Evolutionary conservation across 2,888 invertebrate species (phyloP).

Genomic region (Merodon equestris): DNA sequence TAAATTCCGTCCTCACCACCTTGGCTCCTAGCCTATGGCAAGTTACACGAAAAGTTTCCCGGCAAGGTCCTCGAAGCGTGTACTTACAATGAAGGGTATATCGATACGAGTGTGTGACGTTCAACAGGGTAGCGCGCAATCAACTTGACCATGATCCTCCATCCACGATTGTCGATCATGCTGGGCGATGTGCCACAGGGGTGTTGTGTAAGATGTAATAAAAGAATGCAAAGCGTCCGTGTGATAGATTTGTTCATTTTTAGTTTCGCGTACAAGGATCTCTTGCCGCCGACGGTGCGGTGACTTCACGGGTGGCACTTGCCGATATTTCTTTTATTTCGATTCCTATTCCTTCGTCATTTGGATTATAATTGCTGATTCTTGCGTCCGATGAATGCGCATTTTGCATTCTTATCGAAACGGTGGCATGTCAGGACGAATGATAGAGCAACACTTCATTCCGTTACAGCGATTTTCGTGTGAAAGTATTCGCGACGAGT

Average conservation of each 20-base stretch:
- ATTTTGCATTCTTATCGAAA: slow-evolving; percentile 44
- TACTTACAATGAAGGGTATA: slow-evolving; percentile 17
- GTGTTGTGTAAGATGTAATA: slow-evolving; percentile 31
- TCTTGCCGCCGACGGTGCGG: slow-evolving; percentile 29
- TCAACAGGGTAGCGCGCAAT: slow-evolving; percentile 52
- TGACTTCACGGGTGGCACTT: slow-evolving; percentile 65
- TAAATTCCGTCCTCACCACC: slow-evolving; percentile 2
- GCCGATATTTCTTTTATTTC: slow-evolving; percentile 17
- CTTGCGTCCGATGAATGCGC: slow-evolving; percentile 42
- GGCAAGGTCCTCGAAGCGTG: slow-evolving; percentile 13
- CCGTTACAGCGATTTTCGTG: slow-evolving; percentile 67
- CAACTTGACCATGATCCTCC: slow-evolving; percentile 55
- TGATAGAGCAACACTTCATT: slow-evolving; percentile 52
- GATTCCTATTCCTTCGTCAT: slow-evolving; percentile 15
- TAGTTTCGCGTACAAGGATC: slow-evolving; percentile 29
- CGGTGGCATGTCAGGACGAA: slow-evolving; percentile 25
- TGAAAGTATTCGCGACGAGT: slow-evolving; percentile 61
- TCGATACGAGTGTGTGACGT: slow-evolving; percentile 15
- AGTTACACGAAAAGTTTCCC: slow-evolving; percentile 1
- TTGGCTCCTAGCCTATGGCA: slow-evolving; percentile 11
- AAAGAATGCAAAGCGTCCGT: slow-evolving; percentile 30
- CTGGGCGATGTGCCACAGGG: slow-evolving; percentile 64
- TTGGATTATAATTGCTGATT: neutral
- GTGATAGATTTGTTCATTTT: slow-evolving; percentile 55
- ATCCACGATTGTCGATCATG: slow-evolving; percentile 40